A percentile compares a stretch with the other conserved stretches of the same genome.
Evolutionary conservation across 2,888 invertebrate genomes (phyloP).

Genomic region (Halictus quadricinctus): DNA sequence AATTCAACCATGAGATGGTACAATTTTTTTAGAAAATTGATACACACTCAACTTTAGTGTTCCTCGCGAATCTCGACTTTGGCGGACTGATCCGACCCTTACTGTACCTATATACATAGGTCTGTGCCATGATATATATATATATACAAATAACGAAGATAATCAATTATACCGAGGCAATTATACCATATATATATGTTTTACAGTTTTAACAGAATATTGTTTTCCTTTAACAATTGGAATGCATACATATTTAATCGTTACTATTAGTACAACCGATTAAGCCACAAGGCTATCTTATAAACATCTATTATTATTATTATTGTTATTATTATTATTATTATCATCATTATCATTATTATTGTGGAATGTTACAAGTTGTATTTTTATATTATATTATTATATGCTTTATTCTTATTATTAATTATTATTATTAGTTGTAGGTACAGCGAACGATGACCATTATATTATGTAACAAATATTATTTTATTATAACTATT

Average conservation of each 20-base stretch:
- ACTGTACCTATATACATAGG: slow-evolving; percentile 33
- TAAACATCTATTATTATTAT: slow-evolving; percentile 61
- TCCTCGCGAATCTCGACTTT: not conserved
- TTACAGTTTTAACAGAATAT: slow-evolving; percentile 61
- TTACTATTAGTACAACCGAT: slow-evolving; percentile 47
- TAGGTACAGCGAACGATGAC: slow-evolving; percentile 38
- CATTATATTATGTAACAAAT: slow-evolving; percentile 39
- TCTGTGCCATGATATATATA: slow-evolving; percentile 56
- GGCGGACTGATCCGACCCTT: not conserved
- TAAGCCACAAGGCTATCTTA: slow-evolving; percentile 32
- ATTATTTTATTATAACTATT: slow-evolving; percentile 49
- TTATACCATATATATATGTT: slow-evolving; percentile 57
- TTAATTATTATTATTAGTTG: slow-evolving; percentile 40
- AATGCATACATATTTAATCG: slow-evolving; percentile 57
- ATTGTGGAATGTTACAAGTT: slow-evolving; percentile 73
- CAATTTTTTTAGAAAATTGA: not conserved
- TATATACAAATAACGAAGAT: slow-evolving; percentile 37
- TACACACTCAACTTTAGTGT: not conserved
- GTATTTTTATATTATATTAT: slow-evolving; percentile 66
- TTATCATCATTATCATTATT: slow-evolving; percentile 57
- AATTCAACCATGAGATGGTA: not conserved
- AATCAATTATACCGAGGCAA: slow-evolving; percentile 33
- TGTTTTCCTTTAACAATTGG: slow-evolving; percentile 47
- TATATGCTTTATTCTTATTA: slow-evolving; percentile 64
- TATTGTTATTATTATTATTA: slow-evolving; percentile 39